Conservation (phyloP, 2,888 invertebrate species). For the Bellardia bayeri region DNA sequence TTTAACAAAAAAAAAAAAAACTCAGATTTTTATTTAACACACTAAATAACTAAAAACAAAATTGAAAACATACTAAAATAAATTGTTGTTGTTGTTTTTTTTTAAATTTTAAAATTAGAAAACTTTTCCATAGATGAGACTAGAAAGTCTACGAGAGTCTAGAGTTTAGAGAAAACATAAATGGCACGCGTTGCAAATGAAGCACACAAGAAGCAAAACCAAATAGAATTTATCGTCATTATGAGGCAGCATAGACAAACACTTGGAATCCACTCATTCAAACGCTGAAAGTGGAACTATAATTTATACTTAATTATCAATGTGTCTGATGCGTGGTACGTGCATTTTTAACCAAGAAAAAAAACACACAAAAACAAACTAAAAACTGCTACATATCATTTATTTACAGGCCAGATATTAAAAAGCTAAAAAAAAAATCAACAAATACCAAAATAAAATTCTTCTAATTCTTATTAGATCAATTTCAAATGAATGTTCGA, state of each 20-base stretch:
- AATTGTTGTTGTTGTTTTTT: background rate
- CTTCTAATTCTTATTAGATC: constrained; percentile 59
- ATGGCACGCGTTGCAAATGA: constrained; percentile 65
- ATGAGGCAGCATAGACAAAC: background rate
- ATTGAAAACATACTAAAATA: constrained; percentile 19
- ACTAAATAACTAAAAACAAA: no score
- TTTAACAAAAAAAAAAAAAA: background rate
- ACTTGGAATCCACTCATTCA: constrained; percentile 35
- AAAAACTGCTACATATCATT: constrained; percentile 48
- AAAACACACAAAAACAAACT: constrained; percentile 25
- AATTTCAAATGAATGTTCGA: constrained; percentile 30
- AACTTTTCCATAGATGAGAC: background rate
- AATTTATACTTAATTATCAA: constrained; percentile 71
- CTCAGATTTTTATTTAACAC: background rate
- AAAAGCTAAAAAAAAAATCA: constrained; percentile 22
- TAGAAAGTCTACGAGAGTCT: no score
- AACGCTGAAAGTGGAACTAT: constrained; percentile 65
- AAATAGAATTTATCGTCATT: background rate
- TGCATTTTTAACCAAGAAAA: constrained; percentile 60
- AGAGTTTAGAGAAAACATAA: constrained; percentile 36
- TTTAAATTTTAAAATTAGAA: constrained; percentile 45
- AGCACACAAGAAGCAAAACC: background rate
- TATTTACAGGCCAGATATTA: constrained; percentile 13
- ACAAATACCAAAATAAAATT: constrained; percentile 47
- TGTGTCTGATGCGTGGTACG: constrained; percentile 69